phyloP scores from a whole-genome alignment of 1,140 invertebrate species.

The Gryllus bimaculatus region DNA sequence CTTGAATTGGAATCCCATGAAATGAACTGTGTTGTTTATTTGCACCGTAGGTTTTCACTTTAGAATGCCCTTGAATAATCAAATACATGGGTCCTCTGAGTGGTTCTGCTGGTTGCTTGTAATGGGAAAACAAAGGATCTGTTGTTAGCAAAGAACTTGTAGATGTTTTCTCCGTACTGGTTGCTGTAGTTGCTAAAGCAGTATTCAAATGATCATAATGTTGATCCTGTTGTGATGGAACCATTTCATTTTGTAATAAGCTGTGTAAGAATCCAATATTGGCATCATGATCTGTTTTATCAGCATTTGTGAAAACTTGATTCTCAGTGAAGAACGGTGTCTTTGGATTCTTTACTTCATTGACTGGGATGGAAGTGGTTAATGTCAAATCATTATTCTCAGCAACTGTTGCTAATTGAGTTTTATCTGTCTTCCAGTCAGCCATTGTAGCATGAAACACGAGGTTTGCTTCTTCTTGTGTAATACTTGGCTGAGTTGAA shows the following conservation, averaged over 20 bases:
- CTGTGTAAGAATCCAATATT: not conserved
- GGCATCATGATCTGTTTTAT: not conserved
- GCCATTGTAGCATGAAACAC: not conserved
- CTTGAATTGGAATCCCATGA: slow-evolving; percentile 29
- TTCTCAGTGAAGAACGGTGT: not conserved
- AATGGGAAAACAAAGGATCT: slow-evolving; percentile 47
- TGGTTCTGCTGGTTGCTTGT: slow-evolving; percentile 52
- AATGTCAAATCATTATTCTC: not conserved
- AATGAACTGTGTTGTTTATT: slow-evolving; percentile 36
- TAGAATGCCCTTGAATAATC: slow-evolving; percentile 72
- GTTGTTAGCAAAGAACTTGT: slow-evolving; percentile 36
- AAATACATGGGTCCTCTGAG: slow-evolving; percentile 57
- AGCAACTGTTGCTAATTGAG: slow-evolving; percentile 9
- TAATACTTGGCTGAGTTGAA: not conserved
- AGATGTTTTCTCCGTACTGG: slow-evolving; percentile 18
- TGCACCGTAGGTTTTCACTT: slow-evolving; percentile 69
- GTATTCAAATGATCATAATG: not conserved
- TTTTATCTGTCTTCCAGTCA: slow-evolving; percentile 9
- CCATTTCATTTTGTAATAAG: not conserved
- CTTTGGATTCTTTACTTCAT: not conserved
- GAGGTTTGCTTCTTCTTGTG: not conserved
- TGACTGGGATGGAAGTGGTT: not conserved
- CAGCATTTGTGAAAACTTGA: not conserved
- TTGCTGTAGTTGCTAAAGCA: slow-evolving; percentile 23
- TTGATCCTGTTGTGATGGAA: not conserved